A percentile compares a stretch with the other conserved stretches of the same genome.
Evolutionary conservation across 2,113 vertebrate genomes (phyloP).

Genomic region (Bos javanicus): DNA sequence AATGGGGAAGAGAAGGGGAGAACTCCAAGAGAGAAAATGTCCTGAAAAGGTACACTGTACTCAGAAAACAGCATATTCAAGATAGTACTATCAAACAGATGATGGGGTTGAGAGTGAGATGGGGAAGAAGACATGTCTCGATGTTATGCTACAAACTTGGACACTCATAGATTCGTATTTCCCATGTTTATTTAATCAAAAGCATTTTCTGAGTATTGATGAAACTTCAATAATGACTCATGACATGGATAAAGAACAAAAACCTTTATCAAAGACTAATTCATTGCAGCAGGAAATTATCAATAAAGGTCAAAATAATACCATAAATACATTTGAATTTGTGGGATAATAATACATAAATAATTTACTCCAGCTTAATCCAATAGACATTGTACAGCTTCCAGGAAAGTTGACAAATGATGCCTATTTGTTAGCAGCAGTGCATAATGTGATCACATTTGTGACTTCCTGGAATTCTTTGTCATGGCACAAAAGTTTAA

Average conservation of each 20-base stretch:
- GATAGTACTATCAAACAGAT: not conserved
- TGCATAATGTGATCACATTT: not conserved
- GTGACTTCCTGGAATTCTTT: constrained; percentile 32
- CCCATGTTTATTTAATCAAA: not conserved
- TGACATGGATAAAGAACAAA: not conserved
- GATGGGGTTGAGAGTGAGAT: not conserved
- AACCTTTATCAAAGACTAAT: not conserved
- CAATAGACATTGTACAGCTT: not conserved
- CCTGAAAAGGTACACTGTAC: not conserved
- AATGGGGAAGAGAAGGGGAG: not conserved
- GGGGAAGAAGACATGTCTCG: not conserved
- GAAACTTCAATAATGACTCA: constrained; percentile 6
- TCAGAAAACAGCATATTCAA: not conserved
- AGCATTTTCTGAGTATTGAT: not conserved
- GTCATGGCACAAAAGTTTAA: not conserved
- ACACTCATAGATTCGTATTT: not conserved
- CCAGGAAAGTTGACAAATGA: constrained; percentile 25
- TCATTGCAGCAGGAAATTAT: not conserved
- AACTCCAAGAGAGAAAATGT: not conserved
- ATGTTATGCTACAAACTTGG: not conserved
- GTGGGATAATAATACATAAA: not conserved
- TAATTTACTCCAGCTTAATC: not conserved
- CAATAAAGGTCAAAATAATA: not conserved
- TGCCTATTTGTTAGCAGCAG: not conserved
- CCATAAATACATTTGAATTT: not conserved